Percentiles rank a stretch among this genome's conserved stretches.
Evolutionary conservation across 2,797 vertebrate genomes (phyloP).

Genomic region (Apodemus agrarius): DNA sequence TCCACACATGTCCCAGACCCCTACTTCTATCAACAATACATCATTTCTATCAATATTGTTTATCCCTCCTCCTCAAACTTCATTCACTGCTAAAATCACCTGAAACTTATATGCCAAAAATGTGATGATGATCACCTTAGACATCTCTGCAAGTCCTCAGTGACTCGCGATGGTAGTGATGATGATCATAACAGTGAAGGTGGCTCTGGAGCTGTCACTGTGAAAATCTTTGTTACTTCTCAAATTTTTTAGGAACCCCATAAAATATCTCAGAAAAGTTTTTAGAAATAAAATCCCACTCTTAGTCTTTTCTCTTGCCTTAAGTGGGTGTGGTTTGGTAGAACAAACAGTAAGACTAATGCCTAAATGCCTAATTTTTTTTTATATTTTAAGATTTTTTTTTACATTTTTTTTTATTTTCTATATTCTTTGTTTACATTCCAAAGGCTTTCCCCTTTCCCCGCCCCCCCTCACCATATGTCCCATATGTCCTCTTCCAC

Average conservation of each 20-base stretch:
- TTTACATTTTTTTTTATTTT: too few species aligned
- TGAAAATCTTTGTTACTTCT: not conserved
- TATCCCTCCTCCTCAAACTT: not conserved
- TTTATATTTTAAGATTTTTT: too few species aligned
- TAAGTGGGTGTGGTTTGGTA: not conserved
- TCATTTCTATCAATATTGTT: not conserved
- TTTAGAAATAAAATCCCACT: not conserved
- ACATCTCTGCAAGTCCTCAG: not conserved
- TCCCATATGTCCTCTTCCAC: too few species aligned
- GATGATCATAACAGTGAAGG: not conserved
- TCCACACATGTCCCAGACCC: not conserved
- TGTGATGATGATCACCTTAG: not conserved
- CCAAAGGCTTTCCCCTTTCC: too few species aligned
- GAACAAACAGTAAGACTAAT: not conserved
- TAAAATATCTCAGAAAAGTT: not conserved
- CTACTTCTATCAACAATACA: not conserved
- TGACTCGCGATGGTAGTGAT: not conserved
- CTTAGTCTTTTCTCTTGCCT: not conserved
- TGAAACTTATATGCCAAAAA: not conserved
- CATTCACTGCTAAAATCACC: not conserved
- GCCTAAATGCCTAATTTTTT: not conserved
- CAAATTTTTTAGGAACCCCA: not conserved
- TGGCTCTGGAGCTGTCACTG: accelerated
- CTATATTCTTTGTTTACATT: too few species aligned
- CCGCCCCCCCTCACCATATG: too few species aligned